Evolutionary conservation across 2,113 vertebrate genomes (phyloP).

Genomic region (Lophius piscatorius): DNA sequence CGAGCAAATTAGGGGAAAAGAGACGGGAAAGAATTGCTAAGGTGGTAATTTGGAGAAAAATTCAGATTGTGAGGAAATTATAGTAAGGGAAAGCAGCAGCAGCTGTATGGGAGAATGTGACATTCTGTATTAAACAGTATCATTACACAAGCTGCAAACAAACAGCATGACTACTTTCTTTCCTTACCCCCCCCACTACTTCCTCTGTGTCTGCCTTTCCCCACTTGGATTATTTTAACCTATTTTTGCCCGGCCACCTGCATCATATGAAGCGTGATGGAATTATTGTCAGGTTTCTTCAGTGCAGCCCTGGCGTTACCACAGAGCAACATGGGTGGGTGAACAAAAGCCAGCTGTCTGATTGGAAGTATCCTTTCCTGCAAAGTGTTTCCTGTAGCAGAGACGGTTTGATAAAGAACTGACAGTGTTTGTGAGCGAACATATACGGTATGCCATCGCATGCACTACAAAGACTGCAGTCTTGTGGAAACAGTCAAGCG

Average conservation of each 20-base stretch:
- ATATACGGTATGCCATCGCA: constrained; percentile 5
- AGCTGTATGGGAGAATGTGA: constrained; percentile 32
- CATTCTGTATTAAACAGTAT: constrained; percentile 24
- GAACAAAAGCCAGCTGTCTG: constrained; percentile 49
- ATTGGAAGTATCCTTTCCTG: constrained; percentile 32
- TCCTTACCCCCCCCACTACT: no score
- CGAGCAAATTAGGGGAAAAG: constrained; percentile 31
- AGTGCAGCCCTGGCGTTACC: constrained; percentile 34
- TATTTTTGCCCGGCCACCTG: not conserved
- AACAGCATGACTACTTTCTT: not conserved
- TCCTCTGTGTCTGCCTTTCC: constrained; percentile 11
- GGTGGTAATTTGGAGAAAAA: constrained; percentile 12
- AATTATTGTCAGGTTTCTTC: constrained; percentile 47
- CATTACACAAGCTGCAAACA: constrained; percentile 23
- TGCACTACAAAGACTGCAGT: constrained; percentile 33
- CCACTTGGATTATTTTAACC: not conserved
- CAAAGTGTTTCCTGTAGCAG: constrained; percentile 20
- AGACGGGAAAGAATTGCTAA: constrained; percentile 23
- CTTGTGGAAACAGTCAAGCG: constrained; percentile 36
- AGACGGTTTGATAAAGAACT: constrained; percentile 36
- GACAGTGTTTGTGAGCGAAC: constrained; percentile 24
- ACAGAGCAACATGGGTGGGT: constrained; percentile 42
- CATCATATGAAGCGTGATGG: constrained; percentile 7
- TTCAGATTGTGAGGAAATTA: constrained; percentile 24
- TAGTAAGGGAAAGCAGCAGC: constrained; percentile 29